Conservation (phyloP, 1,140 invertebrate species). For the Drosophila prosaltans region DNA sequence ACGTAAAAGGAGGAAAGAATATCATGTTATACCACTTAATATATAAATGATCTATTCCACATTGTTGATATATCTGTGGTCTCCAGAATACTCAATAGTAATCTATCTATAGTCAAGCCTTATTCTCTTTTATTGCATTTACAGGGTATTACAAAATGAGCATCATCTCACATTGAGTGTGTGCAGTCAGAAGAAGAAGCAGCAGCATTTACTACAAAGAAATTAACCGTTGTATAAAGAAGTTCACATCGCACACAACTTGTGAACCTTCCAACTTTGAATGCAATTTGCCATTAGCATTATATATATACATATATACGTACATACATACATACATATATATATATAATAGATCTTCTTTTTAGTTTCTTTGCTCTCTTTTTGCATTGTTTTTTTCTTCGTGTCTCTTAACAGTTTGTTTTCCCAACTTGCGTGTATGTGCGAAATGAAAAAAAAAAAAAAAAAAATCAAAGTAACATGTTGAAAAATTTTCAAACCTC, state of each 20-base stretch:
- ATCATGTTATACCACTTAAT: too few species aligned
- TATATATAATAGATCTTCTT: not conserved
- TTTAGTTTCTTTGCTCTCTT: conserved; percentile 2
- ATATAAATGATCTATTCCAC: too few species aligned
- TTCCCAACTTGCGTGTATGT: conserved; percentile 35
- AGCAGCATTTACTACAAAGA: not conserved
- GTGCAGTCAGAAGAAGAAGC: too few species aligned
- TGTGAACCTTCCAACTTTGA: not conserved
- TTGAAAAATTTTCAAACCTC: too few species aligned
- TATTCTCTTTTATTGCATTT: too few species aligned
- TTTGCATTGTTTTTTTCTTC: conserved; percentile 13
- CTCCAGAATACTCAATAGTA: too few species aligned
- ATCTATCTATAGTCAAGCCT: too few species aligned
- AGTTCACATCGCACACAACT: conserved; percentile 36
- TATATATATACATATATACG: not conserved
- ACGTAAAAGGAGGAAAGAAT: too few species aligned
- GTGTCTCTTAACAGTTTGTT: conserved; percentile 32
- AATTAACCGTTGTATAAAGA: conserved; percentile 44
- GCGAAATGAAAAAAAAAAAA: not conserved
- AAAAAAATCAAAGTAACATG: conserved; percentile 49
- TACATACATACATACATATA: too few species aligned
- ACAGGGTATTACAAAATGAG: too few species aligned
- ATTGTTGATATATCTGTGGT: too few species aligned
- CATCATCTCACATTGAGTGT: too few species aligned
- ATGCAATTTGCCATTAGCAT: conserved; percentile 11